Base-by-base conservation (phyloP, 1,140 invertebrate species). In the Papilio aristodemus region DNA sequence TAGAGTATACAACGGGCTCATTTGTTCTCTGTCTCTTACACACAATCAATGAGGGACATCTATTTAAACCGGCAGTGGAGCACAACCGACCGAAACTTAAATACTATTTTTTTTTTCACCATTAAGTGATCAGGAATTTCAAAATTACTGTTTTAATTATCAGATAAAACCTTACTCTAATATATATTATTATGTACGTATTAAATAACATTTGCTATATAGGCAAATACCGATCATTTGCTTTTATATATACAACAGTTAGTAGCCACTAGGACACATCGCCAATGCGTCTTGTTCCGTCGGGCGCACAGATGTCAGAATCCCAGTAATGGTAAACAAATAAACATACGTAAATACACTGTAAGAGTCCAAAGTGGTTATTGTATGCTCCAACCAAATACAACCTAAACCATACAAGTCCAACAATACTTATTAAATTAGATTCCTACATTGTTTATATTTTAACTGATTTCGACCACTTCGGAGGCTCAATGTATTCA, bases 1-100 rank as follows among this genome's bases (percentile, higher is more conserved):
- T 76, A 75, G 74, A 76, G 73, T 79, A 84, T 85, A 84, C 75
- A 77, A 79, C 79, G 75, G 75, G 78, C 70, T 79, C 70, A 58
- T 87, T 87, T 87, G 85, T 85, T 87, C 84, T 75, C 63, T 59
- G 76, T 71, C 71, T 74, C 27, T 36, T 64, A 46, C 57, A 59
- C 71, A 68, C 73, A 67, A 69, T 13, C 25, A 58, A 72, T 70
- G 5, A 41, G 25, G 22, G 13, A 32, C 25, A 64, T 8, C 39
- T 43, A 32, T 27, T 46, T 41, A 59, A 59, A 27, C 27, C 41
- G 63, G 25, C 63, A 66, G 63, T 66, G 63, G 39, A 22, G 25
- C 63, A 27, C 62, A 66, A 66, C 63, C 63, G 63, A 66, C 63
- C 63, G 41, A 50, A 66, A 46, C 63, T 66, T 66, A 66, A 46